These are phyloP conservation scores for Scomber scombrus DNA, from an alignment of 2,113 vertebrate genomes.

Conservation along the genomic window DNA sequence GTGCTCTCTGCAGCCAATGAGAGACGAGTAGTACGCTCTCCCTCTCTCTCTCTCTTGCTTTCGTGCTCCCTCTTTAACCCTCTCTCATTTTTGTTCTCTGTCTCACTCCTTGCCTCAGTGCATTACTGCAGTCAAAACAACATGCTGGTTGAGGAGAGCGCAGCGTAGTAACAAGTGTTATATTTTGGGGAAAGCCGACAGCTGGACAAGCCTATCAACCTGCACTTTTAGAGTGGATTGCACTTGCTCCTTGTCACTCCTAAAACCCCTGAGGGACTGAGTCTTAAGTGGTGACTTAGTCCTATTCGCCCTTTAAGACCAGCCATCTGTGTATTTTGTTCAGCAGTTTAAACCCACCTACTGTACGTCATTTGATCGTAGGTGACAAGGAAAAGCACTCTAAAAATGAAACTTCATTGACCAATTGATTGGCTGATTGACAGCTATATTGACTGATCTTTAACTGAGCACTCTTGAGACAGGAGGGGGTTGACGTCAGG, in stretches of 20 bases:
- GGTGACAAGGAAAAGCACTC: conserved; percentile 62
- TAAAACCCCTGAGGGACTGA: neutral
- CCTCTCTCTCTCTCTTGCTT: conserved; percentile 50
- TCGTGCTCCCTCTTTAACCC: conserved; percentile 69
- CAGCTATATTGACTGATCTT: conserved; percentile 70
- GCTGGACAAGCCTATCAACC: conserved; percentile 7
- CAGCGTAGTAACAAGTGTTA: conserved; percentile 16
- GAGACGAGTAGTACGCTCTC: conserved; percentile 61
- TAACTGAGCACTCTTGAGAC: conserved; percentile 56
- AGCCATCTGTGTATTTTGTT: conserved; percentile 33
- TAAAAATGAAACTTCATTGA: conserved; percentile 68
- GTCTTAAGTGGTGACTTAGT: conserved; percentile 53
- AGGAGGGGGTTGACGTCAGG: conserved; percentile 51
- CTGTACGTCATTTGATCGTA: conserved; percentile 17
- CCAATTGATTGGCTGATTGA: conserved; percentile 68
- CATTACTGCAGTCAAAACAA: conserved; percentile 68
- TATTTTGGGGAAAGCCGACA: conserved; percentile 8
- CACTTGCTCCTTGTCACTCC: conserved; percentile 22
- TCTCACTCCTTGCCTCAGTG: conserved; percentile 45
- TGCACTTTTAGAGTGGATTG: conserved; percentile 1
- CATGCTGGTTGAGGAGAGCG: conserved; percentile 33
- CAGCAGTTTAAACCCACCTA: conserved; percentile 21
- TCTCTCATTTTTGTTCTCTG: conserved; percentile 62
- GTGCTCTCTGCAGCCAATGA: conserved; percentile 67
- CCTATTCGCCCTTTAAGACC: conserved; percentile 40